Base-by-base conservation (phyloP, 2,797 vertebrate genomes). In the Tragopan temminckii region DNA sequence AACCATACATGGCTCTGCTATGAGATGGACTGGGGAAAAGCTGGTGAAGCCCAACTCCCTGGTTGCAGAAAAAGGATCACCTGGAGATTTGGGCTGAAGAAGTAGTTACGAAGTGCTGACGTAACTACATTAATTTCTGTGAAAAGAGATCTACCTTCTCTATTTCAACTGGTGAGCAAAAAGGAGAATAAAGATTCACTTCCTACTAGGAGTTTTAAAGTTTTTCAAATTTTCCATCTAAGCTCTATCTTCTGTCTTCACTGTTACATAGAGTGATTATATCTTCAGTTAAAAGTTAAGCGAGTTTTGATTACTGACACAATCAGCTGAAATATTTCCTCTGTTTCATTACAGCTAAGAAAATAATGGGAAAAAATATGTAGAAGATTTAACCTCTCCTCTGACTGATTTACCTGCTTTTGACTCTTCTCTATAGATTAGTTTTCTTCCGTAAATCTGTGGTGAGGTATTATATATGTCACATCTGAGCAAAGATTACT, bases 281-380 rank as follows among this genome's bases (percentile, higher is more conserved):
- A 94, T 93, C 93, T 94, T 63, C 82, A 89, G 70, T 77, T 48
- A 77, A 67, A 83, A 53, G 55, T 86, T 81, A 88, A 1, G 57
- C 33, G 85, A 84, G 88, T 88, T 96, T 94, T 85, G 89, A 94
- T 92, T 62, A 78, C 16, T 66, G 58, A 83, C 42, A 71, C 3
- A 15, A 33, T 21, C 55, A 57, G 50, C 64, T 94, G 29, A 89
- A 89, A 84, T 70, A 33, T 84, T 86, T 95, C 48, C 33, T 85
- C 33, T 36, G 3, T 87, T 91, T 93, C 24, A 67, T 53, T 82
- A 79, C 63, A 82, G 20, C 48, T 93, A 82, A 29, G 53, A 90
- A 53, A 95, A 96, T 61, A 96, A 93, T 91, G 64, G 23, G 36
- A 18, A 1, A 43, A 90, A 93, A 85, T 13, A 38, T 90, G 67